Evolutionary conservation across 2,797 vertebrate species (phyloP), one percentile per base, ranked within the genome.

Genomic region (Chelidonichthys spinosus): DNA sequence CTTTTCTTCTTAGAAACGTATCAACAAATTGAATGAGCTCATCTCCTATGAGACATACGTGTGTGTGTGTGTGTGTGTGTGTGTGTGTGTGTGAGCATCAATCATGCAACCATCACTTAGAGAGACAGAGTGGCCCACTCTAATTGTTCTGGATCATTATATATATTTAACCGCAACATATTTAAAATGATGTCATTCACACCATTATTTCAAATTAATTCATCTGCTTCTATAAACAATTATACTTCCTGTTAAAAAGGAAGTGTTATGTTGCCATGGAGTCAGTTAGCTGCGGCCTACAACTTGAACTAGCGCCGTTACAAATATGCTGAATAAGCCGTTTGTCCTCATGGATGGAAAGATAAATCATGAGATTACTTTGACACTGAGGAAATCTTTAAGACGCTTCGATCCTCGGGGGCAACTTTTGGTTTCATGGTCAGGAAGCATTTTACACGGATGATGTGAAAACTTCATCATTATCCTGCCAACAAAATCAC

Each of bases 11-110:
- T 1, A 56, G 53, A 59, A 69, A 82, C 15, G 72, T 53, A 79
- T 69, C 64, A 73, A 37, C 68, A 76, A 76, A 63, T 10, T 15
- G 7, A 87, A 52, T 63, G 18, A 79, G 35, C 52, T 81, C 46
- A 63, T 74, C 13, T 67, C 54, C n/a, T 74, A 13, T 67, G 53
- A 72, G 69, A 79, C 37, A 18, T 40, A 35, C 14, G 35, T 37
- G 43, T 44, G 61, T 37, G 9, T 52, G 37, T 58, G 42, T 40
- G 46, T 39, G 65, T 43, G 44, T 39, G 36, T 25, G 11, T 52
- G 35, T 43, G 40, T 43, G 50, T 43, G 60, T 11, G 56, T 32
- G 5, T 37, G 46, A 6, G 32, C 15, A 69, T 74, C 32, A 47
- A 18, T 62, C 61, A 62, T 54, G 13, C 37, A 62, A 17, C 47